Base-by-base conservation (phyloP, 2,113 vertebrate genomes). In the Eulemur macaco region DNA sequence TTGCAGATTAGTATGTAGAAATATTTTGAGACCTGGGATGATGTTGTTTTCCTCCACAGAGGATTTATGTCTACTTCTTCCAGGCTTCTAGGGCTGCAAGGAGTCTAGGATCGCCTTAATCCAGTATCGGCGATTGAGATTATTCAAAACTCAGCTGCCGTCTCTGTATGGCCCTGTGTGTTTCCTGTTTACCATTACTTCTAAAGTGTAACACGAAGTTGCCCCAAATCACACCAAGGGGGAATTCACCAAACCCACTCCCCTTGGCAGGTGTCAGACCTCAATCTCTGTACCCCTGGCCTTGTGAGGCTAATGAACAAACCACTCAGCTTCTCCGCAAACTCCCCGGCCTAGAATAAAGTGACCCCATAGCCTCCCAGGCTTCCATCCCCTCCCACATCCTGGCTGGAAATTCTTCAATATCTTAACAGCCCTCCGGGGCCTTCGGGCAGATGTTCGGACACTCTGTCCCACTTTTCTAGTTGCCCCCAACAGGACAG, bases 381-480 rank as follows among this genome's bases (percentile, higher is more conserved):
- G 52, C 68, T 13, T 42, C 39, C 14, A 1, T 52, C 21, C 11
- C 45, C 23, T 29, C 60, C 27, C 54, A 56, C 54, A 56, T 56
- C 54, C 54, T 20, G 74, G 27, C 60, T 42, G 8, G 60, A 50
- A 20, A 12, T 15, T 34, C 34, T 52, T 29, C 60, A 5, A 60
- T 20, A 10, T 18, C 92, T 71, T 37, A 3, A 3, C 0, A 12
- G 8, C n/a, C 54, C 74, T 6, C 13, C 9, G 8, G 39, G 0
- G 6, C 66, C 52, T 52, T 14, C 21, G 0, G 42, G 82, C 64
- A 56, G 71, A 3, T 0, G 47, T 7, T 11, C 18, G 39, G n/a
- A 6, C 10, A 2, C 42, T 68, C 85, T 37, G 34, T 2, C 37
- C 39, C 29, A 29, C 34, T 21, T 10, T 11, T 23, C 77, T 1